These are phyloP conservation scores for Tetragnatha montana DNA, from an alignment of 2,888 invertebrate species.

Conservation along the genomic window DNA sequence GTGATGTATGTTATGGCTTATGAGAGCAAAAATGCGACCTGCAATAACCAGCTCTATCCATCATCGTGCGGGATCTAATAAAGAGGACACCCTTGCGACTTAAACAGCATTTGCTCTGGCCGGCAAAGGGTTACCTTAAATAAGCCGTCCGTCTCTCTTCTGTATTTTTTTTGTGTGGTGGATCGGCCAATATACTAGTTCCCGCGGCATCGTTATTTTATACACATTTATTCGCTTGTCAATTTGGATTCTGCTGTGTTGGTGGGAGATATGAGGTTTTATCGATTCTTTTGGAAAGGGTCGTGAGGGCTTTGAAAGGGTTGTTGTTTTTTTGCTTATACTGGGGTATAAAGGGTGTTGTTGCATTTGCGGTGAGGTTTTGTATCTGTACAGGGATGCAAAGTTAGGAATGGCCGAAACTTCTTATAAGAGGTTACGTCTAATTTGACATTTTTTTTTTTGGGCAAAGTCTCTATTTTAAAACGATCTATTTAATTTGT, in stretches of 20 bases:
- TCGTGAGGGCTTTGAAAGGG: no score
- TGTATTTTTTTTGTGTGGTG: neutral
- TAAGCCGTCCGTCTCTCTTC: neutral
- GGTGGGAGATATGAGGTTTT: neutral
- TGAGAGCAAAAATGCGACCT: slow-evolving; percentile 34
- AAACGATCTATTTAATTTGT: no score
- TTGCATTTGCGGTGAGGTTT: no score
- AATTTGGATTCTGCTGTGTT: neutral
- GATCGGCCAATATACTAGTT: neutral
- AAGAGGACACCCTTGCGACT: slow-evolving; percentile 35
- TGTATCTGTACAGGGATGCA: no score
- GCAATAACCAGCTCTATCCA: slow-evolving; percentile 43
- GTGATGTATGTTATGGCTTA: slow-evolving; percentile 46
- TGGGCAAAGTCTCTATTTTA: no score
- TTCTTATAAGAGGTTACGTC: no score
- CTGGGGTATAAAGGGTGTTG: no score
- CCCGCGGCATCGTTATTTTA: neutral
- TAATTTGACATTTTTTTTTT: no score
- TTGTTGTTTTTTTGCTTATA: no score
- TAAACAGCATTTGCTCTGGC: slow-evolving; percentile 20
- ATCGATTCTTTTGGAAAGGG: no score
- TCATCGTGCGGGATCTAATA: slow-evolving; percentile 41
- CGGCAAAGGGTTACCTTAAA: neutral
- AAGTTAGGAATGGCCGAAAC: no score
- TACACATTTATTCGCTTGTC: neutral